A percentile compares a stretch with the other conserved stretches of the same genome.
These are phyloP conservation scores for Sebastes fasciatus DNA, from an alignment of 2,113 vertebrate species.

Conservation along the genomic window DNA sequence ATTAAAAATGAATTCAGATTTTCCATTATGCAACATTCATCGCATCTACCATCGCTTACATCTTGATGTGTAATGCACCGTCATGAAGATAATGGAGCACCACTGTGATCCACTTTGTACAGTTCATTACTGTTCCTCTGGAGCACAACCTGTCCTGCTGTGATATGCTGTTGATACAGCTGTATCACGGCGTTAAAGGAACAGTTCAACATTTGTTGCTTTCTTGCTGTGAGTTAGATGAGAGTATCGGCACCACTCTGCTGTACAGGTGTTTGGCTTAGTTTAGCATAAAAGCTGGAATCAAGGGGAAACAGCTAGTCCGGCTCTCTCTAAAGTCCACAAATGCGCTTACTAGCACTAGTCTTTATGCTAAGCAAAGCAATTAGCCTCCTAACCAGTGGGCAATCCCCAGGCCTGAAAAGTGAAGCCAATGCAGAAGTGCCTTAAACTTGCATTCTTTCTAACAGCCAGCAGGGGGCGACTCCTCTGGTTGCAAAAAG, in stretches of 20 bases:
- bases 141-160: slow-evolving; percentile 14
- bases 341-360: not conserved
- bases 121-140: slow-evolving; percentile 17
- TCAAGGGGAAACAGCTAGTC: not conserved
- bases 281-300: not conserved
- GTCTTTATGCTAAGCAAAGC: not conserved
- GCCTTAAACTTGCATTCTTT: no score
- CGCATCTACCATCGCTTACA: not conserved
- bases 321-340: not conserved
- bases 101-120: slow-evolving; percentile 21
- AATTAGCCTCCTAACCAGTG: not conserved
- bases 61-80: not conserved
- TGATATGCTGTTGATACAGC: not conserved
- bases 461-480: no score
- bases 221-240: not conserved
- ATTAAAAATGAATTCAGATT: slow-evolving; percentile 1
- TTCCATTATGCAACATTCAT: slow-evolving; percentile 7
- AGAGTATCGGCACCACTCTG: not conserved
- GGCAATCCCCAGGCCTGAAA: no score
- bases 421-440: no score
- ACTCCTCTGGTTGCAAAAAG: no score
- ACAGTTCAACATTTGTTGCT: not conserved
- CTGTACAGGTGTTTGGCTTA: not conserved
- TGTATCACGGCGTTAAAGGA: not conserved
- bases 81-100: slow-evolving; percentile 1